Evolutionary conservation across 2,797 vertebrate genomes (phyloP).

Genomic region (Pipistrellus nathusii): DNA sequence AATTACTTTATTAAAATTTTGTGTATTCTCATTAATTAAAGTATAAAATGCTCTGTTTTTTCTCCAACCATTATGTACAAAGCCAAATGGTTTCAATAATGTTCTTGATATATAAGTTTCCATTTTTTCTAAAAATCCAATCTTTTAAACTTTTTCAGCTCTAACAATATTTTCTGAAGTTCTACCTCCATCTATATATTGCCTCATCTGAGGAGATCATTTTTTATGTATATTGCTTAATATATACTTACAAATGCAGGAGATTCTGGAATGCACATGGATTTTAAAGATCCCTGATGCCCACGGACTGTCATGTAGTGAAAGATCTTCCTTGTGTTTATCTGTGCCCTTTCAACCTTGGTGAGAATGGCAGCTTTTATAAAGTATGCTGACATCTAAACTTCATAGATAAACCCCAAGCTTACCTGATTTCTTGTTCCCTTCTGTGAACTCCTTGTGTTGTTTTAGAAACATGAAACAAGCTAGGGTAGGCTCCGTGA

Average conservation of each 20-base stretch:
- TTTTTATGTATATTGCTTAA: background rate
- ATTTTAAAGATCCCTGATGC: background rate
- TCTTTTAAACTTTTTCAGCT: background rate
- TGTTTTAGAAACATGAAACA: constrained; percentile 37
- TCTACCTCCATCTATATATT: too few relatives aligned
- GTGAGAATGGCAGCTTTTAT: background rate
- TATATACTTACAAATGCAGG: background rate
- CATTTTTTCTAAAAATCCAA: constrained; percentile 15
- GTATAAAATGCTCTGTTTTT: background rate
- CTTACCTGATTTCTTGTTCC: background rate
- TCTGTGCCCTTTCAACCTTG: background rate
- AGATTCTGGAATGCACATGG: background rate
- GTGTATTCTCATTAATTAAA: background rate
- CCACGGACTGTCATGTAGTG: background rate
- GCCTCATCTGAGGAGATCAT: background rate
- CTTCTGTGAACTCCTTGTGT: constrained; percentile 31
- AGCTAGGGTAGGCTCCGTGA: background rate
- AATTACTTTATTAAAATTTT: constrained; percentile 15
- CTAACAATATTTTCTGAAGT: background rate
- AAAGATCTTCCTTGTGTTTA: background rate
- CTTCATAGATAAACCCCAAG: background rate
- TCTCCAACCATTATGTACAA: background rate
- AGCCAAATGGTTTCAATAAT: constrained; percentile 17
- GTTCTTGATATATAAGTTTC: constrained; percentile 17
- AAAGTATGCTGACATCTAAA: background rate